These are phyloP conservation scores for Neuroscelio doddi DNA, from an alignment of 2,888 invertebrate species.

Conservation along the genomic window DNA sequence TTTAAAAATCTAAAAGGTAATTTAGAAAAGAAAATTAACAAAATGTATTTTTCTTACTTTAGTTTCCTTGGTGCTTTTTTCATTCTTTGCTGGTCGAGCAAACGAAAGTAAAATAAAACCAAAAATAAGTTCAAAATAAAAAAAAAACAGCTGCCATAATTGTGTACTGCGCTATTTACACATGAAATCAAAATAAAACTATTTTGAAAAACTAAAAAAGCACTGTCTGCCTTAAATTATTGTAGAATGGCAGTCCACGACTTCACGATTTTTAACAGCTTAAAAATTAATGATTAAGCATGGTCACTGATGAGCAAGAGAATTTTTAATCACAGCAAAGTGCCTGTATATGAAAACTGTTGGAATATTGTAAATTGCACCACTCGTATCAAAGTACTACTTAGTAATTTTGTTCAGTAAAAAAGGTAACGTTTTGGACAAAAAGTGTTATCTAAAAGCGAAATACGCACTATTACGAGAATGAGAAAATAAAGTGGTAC, in stretches of 20 bases:
- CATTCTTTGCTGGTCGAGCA: too few relatives aligned
- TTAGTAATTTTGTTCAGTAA: not conserved
- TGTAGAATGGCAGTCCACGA: too few relatives aligned
- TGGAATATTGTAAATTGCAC: too few relatives aligned
- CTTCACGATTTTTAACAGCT: too few relatives aligned
- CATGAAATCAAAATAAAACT: not conserved
- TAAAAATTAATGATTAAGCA: not conserved
- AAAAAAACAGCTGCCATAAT: not conserved
- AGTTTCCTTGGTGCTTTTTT: too few relatives aligned
- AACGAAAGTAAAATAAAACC: too few relatives aligned
- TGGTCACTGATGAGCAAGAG: not conserved
- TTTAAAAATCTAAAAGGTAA: too few relatives aligned
- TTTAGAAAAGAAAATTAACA: too few relatives aligned
- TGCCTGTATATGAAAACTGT: not conserved
- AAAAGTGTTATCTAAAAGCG: not conserved
- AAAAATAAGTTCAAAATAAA: not conserved
- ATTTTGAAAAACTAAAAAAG: too few relatives aligned
- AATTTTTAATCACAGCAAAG: slow-evolving; percentile 9
- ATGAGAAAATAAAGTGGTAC: slow-evolving; percentile 6
- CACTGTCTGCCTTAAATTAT: too few relatives aligned
- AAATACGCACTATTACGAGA: slow-evolving; percentile 11
- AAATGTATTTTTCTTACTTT: too few relatives aligned
- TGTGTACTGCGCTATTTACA: not conserved
- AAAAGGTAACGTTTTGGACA: not conserved
- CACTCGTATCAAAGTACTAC: too few relatives aligned